Evolutionary conservation across 53 echinoderm and acorn worm species (phyloP).

Genomic region (Arbacia lixula): DNA sequence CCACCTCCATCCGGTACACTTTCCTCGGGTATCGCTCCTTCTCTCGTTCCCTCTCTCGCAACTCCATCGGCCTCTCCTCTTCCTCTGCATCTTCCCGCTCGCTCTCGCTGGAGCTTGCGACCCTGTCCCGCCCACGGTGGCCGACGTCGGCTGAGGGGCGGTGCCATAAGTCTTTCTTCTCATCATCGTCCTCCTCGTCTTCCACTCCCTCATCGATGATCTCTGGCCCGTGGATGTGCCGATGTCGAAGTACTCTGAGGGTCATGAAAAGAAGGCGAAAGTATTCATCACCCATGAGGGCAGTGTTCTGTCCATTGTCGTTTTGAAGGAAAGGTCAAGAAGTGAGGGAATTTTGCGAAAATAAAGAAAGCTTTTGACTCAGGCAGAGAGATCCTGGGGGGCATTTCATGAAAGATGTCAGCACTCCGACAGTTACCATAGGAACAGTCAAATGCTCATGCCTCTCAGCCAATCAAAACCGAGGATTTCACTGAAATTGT

Average conservation of each 20-base stretch:
- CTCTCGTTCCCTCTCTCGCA: not conserved
- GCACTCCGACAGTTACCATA: too few relatives aligned
- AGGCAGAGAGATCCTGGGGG: too few relatives aligned
- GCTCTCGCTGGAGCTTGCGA: not conserved
- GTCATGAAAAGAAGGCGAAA: too few relatives aligned
- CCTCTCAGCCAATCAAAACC: too few relatives aligned
- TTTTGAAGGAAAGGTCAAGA: too few relatives aligned
- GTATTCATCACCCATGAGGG: too few relatives aligned
- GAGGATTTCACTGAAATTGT: too few relatives aligned
- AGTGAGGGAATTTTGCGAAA: too few relatives aligned
- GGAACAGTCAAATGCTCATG: too few relatives aligned
- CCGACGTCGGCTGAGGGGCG: constrained; percentile 3
- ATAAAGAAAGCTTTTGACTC: too few relatives aligned
- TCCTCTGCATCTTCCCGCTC: constrained; percentile 11
- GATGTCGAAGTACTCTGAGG: constrained; percentile 81
- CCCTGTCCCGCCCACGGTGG: not conserved
- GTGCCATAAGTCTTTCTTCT: constrained; percentile 50
- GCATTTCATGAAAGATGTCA: too few relatives aligned
- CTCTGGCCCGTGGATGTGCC: constrained; percentile 85
- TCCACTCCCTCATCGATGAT: constrained; percentile 74
- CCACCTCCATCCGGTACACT: constrained; percentile 84
- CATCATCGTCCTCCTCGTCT: constrained; percentile 37
- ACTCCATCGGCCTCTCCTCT: constrained; percentile 4
- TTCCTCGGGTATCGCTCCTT: constrained; percentile 35
- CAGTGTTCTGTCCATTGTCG: too few relatives aligned